These are phyloP conservation scores for Clunio marinus DNA, from an alignment of 2,888 invertebrate genomes.

Conservation along the genomic window DNA sequence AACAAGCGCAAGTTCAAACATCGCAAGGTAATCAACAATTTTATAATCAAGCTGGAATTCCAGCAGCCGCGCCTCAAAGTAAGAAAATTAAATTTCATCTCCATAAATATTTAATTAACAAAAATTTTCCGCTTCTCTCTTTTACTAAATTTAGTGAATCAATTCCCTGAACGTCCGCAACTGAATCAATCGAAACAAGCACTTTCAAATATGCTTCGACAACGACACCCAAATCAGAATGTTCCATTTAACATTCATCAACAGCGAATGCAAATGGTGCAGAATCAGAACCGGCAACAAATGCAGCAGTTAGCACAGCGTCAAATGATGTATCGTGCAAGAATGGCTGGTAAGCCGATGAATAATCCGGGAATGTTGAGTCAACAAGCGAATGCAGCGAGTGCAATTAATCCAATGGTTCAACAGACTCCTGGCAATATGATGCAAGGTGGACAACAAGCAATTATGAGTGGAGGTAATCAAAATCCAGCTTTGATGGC, in stretches of 20 bases:
- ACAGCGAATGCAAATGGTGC: conserved; percentile 47
- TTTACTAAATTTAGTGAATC: conserved; percentile 47
- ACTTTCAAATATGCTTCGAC: conserved; percentile 76
- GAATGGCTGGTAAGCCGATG: conserved; percentile 36
- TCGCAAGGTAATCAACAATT: conserved; percentile 42
- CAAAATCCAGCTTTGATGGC: conserved; percentile 42
- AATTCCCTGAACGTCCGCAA: conserved; percentile 49
- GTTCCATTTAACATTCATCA: conserved; percentile 46
- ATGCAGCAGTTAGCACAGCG: conserved; percentile 50
- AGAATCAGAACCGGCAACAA: conserved; percentile 48
- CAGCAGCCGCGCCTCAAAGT: conserved; percentile 38
- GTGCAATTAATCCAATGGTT: conserved; percentile 42
- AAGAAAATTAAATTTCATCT: conserved; percentile 42
- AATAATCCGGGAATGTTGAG: conserved; percentile 44
- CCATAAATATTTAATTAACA: background rate
- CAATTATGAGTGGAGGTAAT: background rate
- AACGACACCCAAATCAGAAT: conserved; percentile 53
- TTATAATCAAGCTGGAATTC: conserved; percentile 45
- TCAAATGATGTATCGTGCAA: conserved; percentile 41
- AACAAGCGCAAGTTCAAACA: conserved; percentile 11
- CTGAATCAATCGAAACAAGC: conserved; percentile 79
- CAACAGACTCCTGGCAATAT: conserved; percentile 43
- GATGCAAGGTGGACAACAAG: conserved; percentile 46
- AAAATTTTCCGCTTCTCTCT: background rate
- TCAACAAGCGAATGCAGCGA: conserved; percentile 44